Percentiles rank a stretch among this genome's conserved stretches.
Evolutionary conservation across 2,888 invertebrate genomes (phyloP).

Genomic region (Idaea biselata): DNA sequence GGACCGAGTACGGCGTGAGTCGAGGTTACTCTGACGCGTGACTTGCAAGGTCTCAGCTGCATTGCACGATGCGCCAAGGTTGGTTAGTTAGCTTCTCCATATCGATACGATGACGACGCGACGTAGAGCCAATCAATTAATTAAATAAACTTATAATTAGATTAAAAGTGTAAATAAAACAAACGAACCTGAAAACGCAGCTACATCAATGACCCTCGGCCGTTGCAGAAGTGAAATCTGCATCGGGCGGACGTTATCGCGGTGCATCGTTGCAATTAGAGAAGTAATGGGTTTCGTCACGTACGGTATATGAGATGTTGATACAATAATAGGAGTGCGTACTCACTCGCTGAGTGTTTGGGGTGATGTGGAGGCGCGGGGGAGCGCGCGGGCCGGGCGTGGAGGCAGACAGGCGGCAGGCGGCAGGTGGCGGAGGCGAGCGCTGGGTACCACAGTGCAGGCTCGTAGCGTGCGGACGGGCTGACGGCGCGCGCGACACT

Average conservation of each 20-base stretch:
- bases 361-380: conserved; percentile 27
- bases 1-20: conserved; percentile 71
- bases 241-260: conserved; percentile 51
- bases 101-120: conserved; percentile 44
- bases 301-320: conserved; percentile 25
- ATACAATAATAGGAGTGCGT: conserved; percentile 18
- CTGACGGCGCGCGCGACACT: conserved; percentile 79
- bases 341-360: conserved; percentile 34
- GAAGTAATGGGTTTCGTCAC: conserved; percentile 53
- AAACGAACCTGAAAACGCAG: neutral
- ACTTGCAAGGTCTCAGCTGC: conserved; percentile 81
- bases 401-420: conserved; percentile 31
- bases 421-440: conserved; percentile 38
- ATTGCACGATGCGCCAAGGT: conserved; percentile 81
- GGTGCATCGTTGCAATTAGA: conserved; percentile 60
- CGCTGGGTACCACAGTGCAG: conserved; percentile 29
- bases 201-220: conserved; percentile 30
- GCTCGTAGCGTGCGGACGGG: conserved; percentile 67
- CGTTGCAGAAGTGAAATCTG: conserved; percentile 67
- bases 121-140: conserved; percentile 37
- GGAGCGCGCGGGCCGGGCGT: conserved; percentile 21
- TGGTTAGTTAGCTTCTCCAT: conserved; percentile 70
- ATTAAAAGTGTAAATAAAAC: conserved; percentile 12
- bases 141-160: conserved; percentile 11
- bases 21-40: conserved; percentile 81